Conservation (phyloP, 1,140 invertebrate genomes). For the Euglossa dilemma region DNA sequence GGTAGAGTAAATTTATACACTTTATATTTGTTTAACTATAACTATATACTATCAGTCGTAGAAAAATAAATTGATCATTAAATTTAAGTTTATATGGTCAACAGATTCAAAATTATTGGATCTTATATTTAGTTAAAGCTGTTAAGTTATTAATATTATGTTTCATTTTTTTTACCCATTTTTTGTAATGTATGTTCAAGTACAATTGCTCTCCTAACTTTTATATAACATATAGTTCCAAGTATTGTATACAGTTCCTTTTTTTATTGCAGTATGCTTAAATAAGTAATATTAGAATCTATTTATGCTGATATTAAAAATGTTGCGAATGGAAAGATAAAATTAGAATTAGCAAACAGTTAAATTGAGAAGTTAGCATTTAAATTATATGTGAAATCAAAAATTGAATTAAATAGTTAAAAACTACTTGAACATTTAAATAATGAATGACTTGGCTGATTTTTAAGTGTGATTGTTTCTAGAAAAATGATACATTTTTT, state of each 20-base stretch:
- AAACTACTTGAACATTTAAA: neutral
- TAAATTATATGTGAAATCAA: neutral
- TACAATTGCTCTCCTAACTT: neutral
- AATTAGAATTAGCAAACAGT: neutral
- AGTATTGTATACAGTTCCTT: constrained; percentile 16
- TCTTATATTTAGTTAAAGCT: neutral
- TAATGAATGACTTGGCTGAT: neutral
- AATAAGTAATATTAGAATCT: constrained; percentile 9
- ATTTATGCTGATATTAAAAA: neutral
- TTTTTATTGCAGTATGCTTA: neutral
- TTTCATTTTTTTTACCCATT: constrained; percentile 10
- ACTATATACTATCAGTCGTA: neutral
- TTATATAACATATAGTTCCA: neutral
- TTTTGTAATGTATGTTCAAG: neutral
- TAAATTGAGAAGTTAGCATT: neutral
- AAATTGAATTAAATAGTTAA: neutral
- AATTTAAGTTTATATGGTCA: too few relatives aligned
- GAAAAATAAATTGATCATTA: neutral
- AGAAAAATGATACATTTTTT: neutral
- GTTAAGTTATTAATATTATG: constrained; percentile 1
- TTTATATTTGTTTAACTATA: neutral
- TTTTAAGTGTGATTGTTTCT: neutral
- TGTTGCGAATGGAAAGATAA: neutral
- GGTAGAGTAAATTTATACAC: neutral
- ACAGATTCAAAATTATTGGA: neutral